Conservation (phyloP, 2,113 vertebrate species). For the Geothlypis trichas region DNA sequence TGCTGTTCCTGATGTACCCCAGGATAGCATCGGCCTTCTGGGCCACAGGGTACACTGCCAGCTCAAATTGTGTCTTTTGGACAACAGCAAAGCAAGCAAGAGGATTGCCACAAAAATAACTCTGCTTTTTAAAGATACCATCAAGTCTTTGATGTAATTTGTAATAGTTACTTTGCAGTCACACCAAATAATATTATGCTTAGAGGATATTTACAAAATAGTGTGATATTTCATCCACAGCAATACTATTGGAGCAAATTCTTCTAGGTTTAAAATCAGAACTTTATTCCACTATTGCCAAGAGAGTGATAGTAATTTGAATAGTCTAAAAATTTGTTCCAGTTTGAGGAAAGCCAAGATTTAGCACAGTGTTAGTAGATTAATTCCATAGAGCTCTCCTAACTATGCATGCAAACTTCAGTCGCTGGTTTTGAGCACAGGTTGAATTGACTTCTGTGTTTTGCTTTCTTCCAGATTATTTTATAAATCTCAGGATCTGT, state of each 20-base stretch:
- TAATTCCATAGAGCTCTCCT: neutral
- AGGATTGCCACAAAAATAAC: neutral
- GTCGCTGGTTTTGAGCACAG: neutral
- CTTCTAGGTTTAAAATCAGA: neutral
- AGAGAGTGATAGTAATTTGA: neutral
- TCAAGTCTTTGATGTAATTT: neutral
- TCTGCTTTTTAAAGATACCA: neutral
- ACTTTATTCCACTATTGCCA: neutral
- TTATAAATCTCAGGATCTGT: neutral
- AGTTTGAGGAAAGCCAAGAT: neutral
- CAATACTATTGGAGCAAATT: neutral
- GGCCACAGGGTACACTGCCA: neutral
- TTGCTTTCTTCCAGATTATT: neutral
- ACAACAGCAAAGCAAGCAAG: neutral
- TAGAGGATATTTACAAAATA: neutral
- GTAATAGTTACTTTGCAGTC: neutral
- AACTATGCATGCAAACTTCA: neutral
- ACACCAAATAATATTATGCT: neutral
- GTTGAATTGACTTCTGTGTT: neutral
- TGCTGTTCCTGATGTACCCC: neutral
- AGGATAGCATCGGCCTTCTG: fast-evolving
- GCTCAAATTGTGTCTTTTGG: neutral
- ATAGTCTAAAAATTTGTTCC: neutral
- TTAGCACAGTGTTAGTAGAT: neutral
- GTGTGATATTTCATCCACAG: neutral